Evolutionary conservation across 2,113 vertebrate species (phyloP).

Genomic region (Larimichthys crocea): DNA sequence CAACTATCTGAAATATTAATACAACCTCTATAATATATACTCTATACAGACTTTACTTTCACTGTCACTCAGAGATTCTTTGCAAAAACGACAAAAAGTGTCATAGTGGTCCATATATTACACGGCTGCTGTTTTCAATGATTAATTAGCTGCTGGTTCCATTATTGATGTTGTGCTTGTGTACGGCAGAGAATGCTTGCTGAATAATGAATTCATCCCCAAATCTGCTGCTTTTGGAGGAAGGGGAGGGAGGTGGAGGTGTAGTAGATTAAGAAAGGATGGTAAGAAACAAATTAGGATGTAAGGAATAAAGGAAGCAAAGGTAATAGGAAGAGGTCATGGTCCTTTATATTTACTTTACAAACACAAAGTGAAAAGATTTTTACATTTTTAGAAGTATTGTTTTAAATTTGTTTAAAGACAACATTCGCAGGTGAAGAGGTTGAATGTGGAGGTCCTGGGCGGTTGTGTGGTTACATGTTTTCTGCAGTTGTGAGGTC

Average conservation of each 20-base stretch:
- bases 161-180: slow-evolving; percentile 66
- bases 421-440: no score
- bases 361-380: neutral
- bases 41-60: neutral
- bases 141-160: slow-evolving; percentile 53
- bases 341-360: neutral
- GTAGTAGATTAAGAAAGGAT: neutral
- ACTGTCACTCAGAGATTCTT: neutral
- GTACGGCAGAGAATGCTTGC: slow-evolving; percentile 33
- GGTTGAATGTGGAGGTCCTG: no score
- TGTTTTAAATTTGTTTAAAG: neutral
- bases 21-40: neutral
- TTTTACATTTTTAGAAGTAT: neutral
- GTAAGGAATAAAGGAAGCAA: neutral
- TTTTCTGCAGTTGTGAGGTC: no score
- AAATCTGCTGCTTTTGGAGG: slow-evolving; percentile 9
- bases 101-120: slow-evolving; percentile 29
- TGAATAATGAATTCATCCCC: slow-evolving; percentile 63
- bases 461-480: no score
- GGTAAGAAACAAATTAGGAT: neutral
- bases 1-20: slow-evolving; percentile 21
- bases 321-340: neutral
- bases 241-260: neutral
- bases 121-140: slow-evolving; percentile 45
- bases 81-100: neutral